These are phyloP conservation scores for Peucedramus taeniatus DNA, from an alignment of 2,113 vertebrate species.

Conservation along the genomic window DNA sequence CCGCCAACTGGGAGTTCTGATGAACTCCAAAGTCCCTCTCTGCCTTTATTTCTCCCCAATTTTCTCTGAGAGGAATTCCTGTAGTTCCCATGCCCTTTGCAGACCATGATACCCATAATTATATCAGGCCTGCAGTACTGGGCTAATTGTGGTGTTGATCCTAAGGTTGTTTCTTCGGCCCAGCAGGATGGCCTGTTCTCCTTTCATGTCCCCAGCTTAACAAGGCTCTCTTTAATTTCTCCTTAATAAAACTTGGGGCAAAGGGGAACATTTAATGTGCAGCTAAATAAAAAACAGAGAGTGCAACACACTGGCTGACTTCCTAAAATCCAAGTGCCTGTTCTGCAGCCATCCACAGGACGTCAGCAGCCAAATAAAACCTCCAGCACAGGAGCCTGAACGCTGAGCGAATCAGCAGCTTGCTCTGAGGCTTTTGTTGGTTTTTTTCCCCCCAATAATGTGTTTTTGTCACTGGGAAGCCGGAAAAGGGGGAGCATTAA, in stretches of 20 bases:
- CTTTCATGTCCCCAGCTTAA: neutral
- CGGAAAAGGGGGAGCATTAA: neutral
- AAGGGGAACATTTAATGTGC: neutral
- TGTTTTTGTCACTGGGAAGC: neutral
- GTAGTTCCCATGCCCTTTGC: neutral
- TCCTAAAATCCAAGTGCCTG: neutral
- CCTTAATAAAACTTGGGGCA: constrained; percentile 27
- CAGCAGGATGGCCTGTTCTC: neutral
- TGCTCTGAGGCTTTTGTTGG: neutral
- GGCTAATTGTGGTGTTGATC: neutral
- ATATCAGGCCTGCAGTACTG: neutral
- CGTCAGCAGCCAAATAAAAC: neutral
- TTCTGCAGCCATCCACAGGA: neutral
- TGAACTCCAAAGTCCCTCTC: neutral
- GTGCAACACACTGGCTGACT: neutral
- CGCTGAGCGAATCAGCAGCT: neutral
- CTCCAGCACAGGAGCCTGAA: neutral
- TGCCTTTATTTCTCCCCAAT: neutral
- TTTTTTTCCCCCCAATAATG: neutral
- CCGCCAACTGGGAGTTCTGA: neutral
- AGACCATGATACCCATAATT: neutral
- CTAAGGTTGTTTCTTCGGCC: neutral
- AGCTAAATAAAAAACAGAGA: constrained; percentile 13
- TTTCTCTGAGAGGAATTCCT: neutral
- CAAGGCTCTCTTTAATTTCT: constrained; percentile 34